These are phyloP conservation scores for Oppia nitens DNA, from an alignment of 1,140 invertebrate genomes.

Conservation along the genomic window DNA sequence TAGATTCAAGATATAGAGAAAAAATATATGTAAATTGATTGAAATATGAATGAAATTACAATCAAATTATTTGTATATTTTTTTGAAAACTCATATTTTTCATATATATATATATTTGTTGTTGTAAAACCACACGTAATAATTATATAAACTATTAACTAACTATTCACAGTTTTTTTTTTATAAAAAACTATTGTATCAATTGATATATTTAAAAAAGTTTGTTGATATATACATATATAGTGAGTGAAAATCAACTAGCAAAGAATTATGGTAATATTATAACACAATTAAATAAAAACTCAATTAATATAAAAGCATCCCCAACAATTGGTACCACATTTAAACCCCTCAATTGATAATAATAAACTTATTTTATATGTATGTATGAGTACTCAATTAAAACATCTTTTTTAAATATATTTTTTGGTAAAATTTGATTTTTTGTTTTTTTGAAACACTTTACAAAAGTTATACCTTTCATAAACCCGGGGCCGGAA, in stretches of 20 bases:
- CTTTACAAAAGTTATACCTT: slow-evolving; percentile 44
- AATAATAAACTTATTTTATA: too few relatives aligned
- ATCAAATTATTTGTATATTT: too few relatives aligned
- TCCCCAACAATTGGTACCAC: too few relatives aligned
- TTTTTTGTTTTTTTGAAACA: neutral
- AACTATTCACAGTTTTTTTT: neutral
- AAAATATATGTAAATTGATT: too few relatives aligned
- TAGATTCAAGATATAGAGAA: too few relatives aligned
- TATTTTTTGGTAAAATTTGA: too few relatives aligned
- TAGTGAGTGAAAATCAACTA: neutral
- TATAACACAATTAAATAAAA: slow-evolving; percentile 4
- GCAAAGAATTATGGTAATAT: neutral
- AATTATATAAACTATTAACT: neutral
- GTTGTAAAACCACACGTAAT: neutral
- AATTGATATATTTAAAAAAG: neutral
- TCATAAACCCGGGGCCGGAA: slow-evolving; percentile 69
- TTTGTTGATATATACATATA: neutral
- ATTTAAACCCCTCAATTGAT: too few relatives aligned
- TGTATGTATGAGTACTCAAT: too few relatives aligned
- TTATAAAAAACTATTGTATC: slow-evolving; percentile 3
- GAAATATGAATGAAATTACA: too few relatives aligned
- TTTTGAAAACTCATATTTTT: too few relatives aligned
- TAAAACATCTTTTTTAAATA: too few relatives aligned
- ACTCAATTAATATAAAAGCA: slow-evolving; percentile 25
- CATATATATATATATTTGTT: neutral